phyloP scores from a whole-genome alignment of 37 sponge, comb jelly and placozoan genomes.

The Mnemiopsis leidyi region DNA sequence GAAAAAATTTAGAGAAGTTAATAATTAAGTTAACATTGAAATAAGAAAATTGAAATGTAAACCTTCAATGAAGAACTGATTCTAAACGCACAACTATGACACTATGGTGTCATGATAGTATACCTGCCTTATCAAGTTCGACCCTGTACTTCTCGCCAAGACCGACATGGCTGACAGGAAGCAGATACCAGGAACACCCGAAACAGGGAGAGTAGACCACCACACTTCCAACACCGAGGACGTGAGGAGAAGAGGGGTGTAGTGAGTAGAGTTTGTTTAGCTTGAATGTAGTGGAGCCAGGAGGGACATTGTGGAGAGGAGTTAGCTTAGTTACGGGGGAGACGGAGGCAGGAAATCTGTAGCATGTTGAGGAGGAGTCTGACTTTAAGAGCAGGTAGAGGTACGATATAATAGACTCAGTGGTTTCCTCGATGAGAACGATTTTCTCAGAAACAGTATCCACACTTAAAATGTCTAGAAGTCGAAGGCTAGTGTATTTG shows the following conservation, averaged over 20 bases:
- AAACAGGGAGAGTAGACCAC: slow-evolving; percentile 63
- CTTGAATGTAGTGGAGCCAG: background rate
- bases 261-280: background rate
- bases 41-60: no score
- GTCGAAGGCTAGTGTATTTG: background rate
- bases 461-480: slow-evolving; percentile 8
- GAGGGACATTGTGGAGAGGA: background rate
- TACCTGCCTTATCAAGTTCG: slow-evolving; percentile 14
- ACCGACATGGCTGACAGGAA: background rate
- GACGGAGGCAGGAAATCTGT: background rate
- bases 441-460: background rate
- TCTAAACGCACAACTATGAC: no score
- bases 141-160: background rate
- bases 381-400: background rate
- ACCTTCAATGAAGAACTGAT: no score
- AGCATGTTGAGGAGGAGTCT: background rate
- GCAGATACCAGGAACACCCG: slow-evolving; percentile 43
- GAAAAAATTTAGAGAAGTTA: no score
- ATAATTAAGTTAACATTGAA: no score
- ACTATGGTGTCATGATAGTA: no score
- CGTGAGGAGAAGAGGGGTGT: background rate
- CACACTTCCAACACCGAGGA: slow-evolving; percentile 45
- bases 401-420: background rate
- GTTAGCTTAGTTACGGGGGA: background rate
- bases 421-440: background rate